phyloP scores from a whole-genome alignment of 2,113 vertebrate genomes.

The Corynorhinus townsendii region DNA sequence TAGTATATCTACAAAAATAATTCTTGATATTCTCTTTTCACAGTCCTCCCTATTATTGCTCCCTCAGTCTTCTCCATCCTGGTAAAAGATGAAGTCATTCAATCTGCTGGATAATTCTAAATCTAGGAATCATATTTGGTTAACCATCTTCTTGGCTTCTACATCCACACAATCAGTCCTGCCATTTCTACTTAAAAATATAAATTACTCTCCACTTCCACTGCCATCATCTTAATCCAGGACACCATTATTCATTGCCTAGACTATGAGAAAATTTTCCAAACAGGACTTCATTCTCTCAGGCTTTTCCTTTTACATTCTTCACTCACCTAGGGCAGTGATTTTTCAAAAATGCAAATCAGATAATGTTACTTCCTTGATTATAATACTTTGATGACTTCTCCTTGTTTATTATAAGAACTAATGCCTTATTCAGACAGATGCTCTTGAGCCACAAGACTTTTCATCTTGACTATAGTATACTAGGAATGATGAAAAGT shows the following conservation, averaged over 20 bases:
- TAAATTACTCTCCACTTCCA: background rate
- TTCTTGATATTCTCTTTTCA: background rate
- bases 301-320: background rate
- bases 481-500: background rate
- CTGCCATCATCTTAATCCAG: background rate
- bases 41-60: background rate
- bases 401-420: background rate
- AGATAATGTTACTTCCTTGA: background rate
- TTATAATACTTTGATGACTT: background rate
- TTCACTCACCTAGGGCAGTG: background rate
- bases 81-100: background rate
- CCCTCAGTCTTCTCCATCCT: too few species aligned
- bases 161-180: background rate
- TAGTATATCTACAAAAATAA: background rate
- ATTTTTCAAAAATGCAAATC: background rate
- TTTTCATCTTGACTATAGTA: background rate
- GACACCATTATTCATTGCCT: background rate
- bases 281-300: background rate
- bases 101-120: background rate
- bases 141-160: background rate
- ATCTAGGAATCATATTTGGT: background rate
- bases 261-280: background rate
- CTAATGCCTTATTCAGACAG: background rate
- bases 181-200: conserved; percentile 25
- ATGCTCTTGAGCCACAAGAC: background rate